These are phyloP conservation scores for Cheilosia variabilis DNA, from an alignment of 2,888 invertebrate genomes.

Conservation along the genomic window DNA sequence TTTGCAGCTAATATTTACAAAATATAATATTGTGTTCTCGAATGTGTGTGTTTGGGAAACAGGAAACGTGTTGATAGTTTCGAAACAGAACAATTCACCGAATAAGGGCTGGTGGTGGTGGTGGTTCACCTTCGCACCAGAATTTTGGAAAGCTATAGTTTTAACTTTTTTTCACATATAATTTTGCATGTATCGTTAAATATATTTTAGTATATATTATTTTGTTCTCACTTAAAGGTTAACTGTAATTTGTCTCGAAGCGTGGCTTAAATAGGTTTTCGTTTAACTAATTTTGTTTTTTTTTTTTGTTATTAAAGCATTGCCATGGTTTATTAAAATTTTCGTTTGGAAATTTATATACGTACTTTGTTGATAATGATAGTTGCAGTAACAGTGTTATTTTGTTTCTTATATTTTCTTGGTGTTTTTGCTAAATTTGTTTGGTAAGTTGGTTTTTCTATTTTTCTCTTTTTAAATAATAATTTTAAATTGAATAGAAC, in stretches of 20 bases:
- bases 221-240: slow-evolving; percentile 44
- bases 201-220: slow-evolving; percentile 51
- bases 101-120: slow-evolving; percentile 19
- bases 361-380: slow-evolving; percentile 66
- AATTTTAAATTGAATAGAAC: slow-evolving; percentile 1
- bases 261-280: slow-evolving; percentile 58
- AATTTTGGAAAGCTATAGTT: slow-evolving; percentile 44
- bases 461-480: slow-evolving; percentile 6
- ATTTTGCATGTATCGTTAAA: slow-evolving; percentile 79
- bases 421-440: slow-evolving; percentile 54
- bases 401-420: slow-evolving; percentile 32
- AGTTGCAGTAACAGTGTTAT: slow-evolving; percentile 58
- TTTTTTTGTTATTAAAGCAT: slow-evolving; percentile 76
- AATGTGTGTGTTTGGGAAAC: slow-evolving; percentile 49
- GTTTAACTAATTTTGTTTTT: slow-evolving; percentile 30
- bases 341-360: slow-evolving; percentile 68
- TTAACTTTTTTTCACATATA: slow-evolving; percentile 40
- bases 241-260: slow-evolving; percentile 65
- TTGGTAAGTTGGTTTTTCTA: slow-evolving; percentile 35
- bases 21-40: slow-evolving; percentile 46
- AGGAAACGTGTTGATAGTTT: slow-evolving; percentile 61
- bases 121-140: slow-evolving; percentile 21
- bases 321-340: slow-evolving; percentile 63
- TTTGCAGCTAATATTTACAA: slow-evolving; percentile 70
- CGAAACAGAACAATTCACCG: slow-evolving; percentile 32